Conservation (phyloP, 2,113 vertebrate species). For the Centrocercus urophasianus region DNA sequence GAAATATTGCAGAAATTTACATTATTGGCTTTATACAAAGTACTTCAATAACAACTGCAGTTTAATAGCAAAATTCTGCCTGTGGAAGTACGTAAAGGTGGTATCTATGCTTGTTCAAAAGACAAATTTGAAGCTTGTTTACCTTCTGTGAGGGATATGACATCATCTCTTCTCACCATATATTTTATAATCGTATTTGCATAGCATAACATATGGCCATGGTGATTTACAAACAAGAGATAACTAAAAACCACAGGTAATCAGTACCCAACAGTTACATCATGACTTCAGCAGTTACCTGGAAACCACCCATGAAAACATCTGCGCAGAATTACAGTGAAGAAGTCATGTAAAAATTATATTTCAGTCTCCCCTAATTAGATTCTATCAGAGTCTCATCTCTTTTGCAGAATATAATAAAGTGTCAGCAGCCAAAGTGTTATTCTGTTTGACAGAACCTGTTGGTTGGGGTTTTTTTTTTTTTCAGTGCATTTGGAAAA, state of each 20-base stretch:
- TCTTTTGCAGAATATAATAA: neutral
- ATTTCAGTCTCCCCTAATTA: neutral
- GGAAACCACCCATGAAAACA: conserved; percentile 3
- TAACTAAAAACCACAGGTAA: neutral
- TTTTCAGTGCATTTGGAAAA: neutral
- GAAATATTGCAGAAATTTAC: neutral
- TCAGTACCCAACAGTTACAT: neutral
- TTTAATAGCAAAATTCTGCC: neutral
- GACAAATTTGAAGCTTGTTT: neutral
- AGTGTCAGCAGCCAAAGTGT: neutral
- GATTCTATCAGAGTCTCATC: neutral
- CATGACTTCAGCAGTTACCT: neutral
- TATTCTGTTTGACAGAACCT: neutral
- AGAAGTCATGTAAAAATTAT: neutral
- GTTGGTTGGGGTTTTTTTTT: neutral
- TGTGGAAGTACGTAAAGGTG: neutral
- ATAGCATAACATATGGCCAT: neutral
- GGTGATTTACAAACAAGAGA: neutral
- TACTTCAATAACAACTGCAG: neutral
- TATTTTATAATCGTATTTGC: neutral
- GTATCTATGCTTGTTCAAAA: neutral
- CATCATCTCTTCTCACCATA: neutral
- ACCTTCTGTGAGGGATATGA: neutral
- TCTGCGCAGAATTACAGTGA: neutral
- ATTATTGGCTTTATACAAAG: neutral